Percentiles rank a stretch among this genome's conserved stretches.
These are phyloP conservation scores for Melanerpes formicivorus DNA, from an alignment of 2,113 vertebrate species.

Conservation along the genomic window DNA sequence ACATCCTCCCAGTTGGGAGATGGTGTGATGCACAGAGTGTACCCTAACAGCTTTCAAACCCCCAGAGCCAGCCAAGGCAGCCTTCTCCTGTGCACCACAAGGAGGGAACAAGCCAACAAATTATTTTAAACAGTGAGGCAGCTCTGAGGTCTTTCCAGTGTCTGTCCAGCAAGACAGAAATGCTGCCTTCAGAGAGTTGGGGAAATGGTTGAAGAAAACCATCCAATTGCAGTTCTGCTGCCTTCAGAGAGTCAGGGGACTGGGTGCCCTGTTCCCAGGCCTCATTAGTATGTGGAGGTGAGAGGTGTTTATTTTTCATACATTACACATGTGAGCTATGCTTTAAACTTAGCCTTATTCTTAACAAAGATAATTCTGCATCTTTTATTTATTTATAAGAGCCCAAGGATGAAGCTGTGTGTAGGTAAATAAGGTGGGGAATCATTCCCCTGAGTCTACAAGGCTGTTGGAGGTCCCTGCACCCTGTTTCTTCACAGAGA, in stretches of 20 bases:
- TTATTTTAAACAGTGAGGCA: neutral
- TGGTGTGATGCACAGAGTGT: neutral
- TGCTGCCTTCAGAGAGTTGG: too few relatives aligned
- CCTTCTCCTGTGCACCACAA: neutral
- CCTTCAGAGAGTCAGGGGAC: fast-evolving
- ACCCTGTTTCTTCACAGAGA: neutral
- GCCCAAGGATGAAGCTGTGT: fast-evolving
- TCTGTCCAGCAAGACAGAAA: too few relatives aligned
- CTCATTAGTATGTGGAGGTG: fast-evolving
- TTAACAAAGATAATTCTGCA: fast-evolving
- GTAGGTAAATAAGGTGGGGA: neutral
- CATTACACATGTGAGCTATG: fast-evolving
- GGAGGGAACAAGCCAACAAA: neutral
- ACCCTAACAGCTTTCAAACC: neutral
- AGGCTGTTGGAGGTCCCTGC: neutral
- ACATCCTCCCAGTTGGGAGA: fast-evolving
- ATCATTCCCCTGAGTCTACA: neutral
- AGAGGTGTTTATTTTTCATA: neutral
- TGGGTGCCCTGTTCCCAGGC: neutral
- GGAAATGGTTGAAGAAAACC: neutral
- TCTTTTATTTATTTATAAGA: neutral
- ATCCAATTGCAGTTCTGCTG: neutral
- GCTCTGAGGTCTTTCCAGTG: neutral
- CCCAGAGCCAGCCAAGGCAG: neutral
- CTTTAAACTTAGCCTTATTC: neutral